Percentiles rank a stretch among this genome's conserved stretches.
Conservation (phyloP, 2,888 invertebrate genomes). For the Dasysyrphus tricinctus region DNA sequence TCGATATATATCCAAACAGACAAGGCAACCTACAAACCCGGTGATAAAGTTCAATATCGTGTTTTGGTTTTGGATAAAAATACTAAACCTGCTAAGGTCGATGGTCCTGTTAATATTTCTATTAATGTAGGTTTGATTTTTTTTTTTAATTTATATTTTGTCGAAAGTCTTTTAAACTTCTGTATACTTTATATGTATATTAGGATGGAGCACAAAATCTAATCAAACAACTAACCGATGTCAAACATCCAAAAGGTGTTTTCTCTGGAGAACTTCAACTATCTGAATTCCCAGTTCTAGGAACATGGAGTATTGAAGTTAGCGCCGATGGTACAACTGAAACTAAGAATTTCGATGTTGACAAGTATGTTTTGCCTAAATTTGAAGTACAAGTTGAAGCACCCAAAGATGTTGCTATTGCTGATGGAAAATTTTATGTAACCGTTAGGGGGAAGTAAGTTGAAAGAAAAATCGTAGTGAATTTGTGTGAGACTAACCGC, state of each 20-base stretch:
- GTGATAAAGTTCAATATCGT: slow-evolving; percentile 90
- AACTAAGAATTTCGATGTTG: slow-evolving; percentile 66
- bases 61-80: slow-evolving; percentile 89
- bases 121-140: slow-evolving; percentile 77
- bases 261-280: slow-evolving; percentile 90
- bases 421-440: slow-evolving; percentile 90
- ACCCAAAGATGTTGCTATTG: slow-evolving; percentile 91
- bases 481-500: not conserved
- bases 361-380: slow-evolving; percentile 76
- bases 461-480: not conserved
- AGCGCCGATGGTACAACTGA: slow-evolving; percentile 82
- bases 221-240: slow-evolving; percentile 91
- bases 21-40: slow-evolving; percentile 95
- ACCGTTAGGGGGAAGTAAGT: slow-evolving; percentile 91
- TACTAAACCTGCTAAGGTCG: slow-evolving; percentile 86
- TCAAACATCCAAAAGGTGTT: slow-evolving; percentile 89
- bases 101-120: slow-evolving; percentile 79
- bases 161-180: not conserved
- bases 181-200: not conserved
- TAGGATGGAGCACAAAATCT: slow-evolving; percentile 91
- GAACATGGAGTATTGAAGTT: slow-evolving; percentile 93
- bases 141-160: not conserved
- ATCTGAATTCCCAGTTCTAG: slow-evolving; percentile 92
- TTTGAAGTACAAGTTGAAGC: slow-evolving; percentile 85
- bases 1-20: slow-evolving; percentile 96